phyloP scores from a whole-genome alignment of 92 coral and sea anemone species.

The Parazoanthus swiftii region DNA sequence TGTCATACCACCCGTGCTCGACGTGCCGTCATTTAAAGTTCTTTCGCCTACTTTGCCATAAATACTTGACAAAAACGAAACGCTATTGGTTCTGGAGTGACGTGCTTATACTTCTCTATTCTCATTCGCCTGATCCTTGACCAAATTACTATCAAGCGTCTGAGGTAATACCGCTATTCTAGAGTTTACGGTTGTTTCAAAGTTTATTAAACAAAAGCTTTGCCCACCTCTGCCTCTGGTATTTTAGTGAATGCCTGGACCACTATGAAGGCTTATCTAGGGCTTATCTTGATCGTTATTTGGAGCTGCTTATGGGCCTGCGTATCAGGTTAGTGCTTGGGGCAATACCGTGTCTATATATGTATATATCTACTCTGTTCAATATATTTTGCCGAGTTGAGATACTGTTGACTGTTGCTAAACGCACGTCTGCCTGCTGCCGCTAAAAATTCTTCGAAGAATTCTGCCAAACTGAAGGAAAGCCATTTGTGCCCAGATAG shows the following conservation, averaged over 20 bases:
- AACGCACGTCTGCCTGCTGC: too few relatives aligned
- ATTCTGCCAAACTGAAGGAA: too few relatives aligned
- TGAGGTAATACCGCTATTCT: conserved; percentile 16
- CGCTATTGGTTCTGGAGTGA: conserved; percentile 4
- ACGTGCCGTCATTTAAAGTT: background rate
- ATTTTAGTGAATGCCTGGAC: background rate
- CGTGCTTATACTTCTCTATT: background rate
- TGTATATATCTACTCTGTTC: background rate
- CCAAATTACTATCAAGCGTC: background rate
- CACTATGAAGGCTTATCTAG: background rate
- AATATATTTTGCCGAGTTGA: background rate
- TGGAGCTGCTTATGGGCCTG: background rate
- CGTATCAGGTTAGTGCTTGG: conserved; percentile 2
- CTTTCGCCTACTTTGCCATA: background rate
- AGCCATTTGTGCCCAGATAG: too few relatives aligned
- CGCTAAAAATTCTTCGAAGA: too few relatives aligned
- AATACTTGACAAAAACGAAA: background rate
- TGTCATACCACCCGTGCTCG: conserved; percentile 2
- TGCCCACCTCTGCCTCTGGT: background rate
- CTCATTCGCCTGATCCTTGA: background rate
- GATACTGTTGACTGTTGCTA: background rate
- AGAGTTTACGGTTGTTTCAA: background rate
- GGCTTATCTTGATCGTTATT: background rate
- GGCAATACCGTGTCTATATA: background rate
- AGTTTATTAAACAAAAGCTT: background rate